Conservation (phyloP, 2,888 invertebrate species). For the Meiosimyza platycephala region DNA sequence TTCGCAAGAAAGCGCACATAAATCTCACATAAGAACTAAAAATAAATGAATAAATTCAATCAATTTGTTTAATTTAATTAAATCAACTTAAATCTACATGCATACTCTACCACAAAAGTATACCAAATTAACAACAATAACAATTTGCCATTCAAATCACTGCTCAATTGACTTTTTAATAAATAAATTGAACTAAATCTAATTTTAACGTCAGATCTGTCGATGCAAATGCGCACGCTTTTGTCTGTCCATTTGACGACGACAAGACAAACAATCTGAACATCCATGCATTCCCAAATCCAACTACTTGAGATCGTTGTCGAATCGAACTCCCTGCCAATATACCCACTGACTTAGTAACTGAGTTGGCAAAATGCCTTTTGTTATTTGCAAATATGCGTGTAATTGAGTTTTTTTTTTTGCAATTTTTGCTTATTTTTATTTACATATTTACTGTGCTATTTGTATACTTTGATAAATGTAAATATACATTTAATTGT, state of each 20-base stretch:
- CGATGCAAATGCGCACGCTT: too few species aligned
- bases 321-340: background rate
- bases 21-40: slow-evolving; percentile 13
- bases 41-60: slow-evolving; percentile 31
- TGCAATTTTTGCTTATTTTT: background rate
- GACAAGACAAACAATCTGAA: too few species aligned
- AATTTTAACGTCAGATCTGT: background rate
- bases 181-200: slow-evolving; percentile 20
- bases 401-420: background rate
- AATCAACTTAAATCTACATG: background rate
- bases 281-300: too few species aligned
- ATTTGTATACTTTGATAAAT: too few species aligned
- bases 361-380: slow-evolving; percentile 20
- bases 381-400: background rate
- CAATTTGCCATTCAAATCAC: slow-evolving; percentile 4
- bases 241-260: too few species aligned
- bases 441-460: too few species aligned
- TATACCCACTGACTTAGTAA: slow-evolving; percentile 14
- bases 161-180: slow-evolving; percentile 16
- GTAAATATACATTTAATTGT: too few species aligned
- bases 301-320: too few species aligned
- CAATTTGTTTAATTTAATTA: slow-evolving; percentile 39
- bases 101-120: background rate
- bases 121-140: slow-evolving; percentile 34
- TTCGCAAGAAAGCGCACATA: too few species aligned